Base-by-base conservation (phyloP, 2,797 vertebrate genomes). In the Epinephelus malabaricus region DNA sequence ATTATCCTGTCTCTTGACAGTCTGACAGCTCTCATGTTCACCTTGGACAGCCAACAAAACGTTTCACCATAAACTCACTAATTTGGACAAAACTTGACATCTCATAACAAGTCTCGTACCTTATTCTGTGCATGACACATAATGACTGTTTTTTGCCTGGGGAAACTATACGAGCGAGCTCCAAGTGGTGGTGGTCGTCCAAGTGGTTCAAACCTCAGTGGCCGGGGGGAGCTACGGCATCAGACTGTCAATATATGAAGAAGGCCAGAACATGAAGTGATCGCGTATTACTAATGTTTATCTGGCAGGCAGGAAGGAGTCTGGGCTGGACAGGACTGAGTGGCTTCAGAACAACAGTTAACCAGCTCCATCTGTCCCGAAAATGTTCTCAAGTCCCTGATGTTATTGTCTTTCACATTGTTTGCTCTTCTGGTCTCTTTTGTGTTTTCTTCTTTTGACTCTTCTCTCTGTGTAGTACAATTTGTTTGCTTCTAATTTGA, bases 331-430 rank as follows among this genome's bases (percentile, higher is more conserved):
- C 47, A 2, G 45, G 54, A 79, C 64, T 30, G 61, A 70, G 71
- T 66, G 83, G 83, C 86, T 83, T 25, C 25, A 55, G 62, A 70
- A 87, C 75, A 80, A 81, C 55, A 34, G 43, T 49, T 88, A 90
- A 91, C 71, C 15, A 77, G 51, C 53, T 83, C 86, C 86, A 86
- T 80, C 63, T 92, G 91, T 73, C 81, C 50, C 55, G 40, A 69
- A 86, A 76, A 82, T 19, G 45, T 54, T 79, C 47, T 50, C 49
- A 6, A 73, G 60, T 72, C 19, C 61, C 66, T 14, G 12, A 65
- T 23, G 23, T 68, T 51, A 10, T 78, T 66, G 19, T 78, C 59
- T 19, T 70, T 69, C 34, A 23, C 23, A 14, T 60, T 27, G 40
- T 61, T 64, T 56, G 51, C 18, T 61, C 18, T 61, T 12, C 14